phyloP scores from a whole-genome alignment of 2,797 vertebrate genomes.

The Graptemys geographica region DNA sequence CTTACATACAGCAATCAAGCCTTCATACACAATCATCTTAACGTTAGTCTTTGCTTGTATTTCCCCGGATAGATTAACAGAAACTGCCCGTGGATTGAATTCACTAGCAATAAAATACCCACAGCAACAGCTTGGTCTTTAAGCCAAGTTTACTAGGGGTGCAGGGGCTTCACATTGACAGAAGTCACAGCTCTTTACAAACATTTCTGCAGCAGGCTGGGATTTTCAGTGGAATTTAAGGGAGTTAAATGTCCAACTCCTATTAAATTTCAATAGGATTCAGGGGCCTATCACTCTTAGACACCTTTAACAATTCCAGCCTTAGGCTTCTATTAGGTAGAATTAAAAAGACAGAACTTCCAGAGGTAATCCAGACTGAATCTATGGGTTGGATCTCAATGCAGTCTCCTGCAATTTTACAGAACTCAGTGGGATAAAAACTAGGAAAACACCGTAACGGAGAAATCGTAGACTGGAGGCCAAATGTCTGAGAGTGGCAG shows the following conservation, averaged over 20 bases:
- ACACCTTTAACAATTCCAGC: background rate
- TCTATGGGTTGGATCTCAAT: background rate
- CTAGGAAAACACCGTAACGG: background rate
- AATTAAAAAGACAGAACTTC: background rate
- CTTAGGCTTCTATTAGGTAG: background rate
- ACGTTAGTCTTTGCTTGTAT: background rate
- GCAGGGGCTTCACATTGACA: background rate
- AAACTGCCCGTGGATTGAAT: background rate
- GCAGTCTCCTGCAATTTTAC: background rate
- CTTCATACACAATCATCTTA: background rate
- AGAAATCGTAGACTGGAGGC: background rate
- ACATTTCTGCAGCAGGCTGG: background rate
- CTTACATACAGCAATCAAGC: background rate
- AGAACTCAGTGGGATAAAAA: background rate
- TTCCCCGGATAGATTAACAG: background rate
- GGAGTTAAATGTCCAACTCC: background rate
- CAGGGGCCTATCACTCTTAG: background rate
- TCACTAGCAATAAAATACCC: background rate
- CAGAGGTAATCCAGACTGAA: background rate
- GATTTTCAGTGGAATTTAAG: background rate
- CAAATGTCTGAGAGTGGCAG: background rate
- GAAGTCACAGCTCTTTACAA: background rate
- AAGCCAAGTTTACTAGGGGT: background rate
- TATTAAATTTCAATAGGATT: background rate
- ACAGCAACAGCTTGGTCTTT: background rate